Conservation (phyloP, 2,797 vertebrate genomes). For the Pterois miles region DNA sequence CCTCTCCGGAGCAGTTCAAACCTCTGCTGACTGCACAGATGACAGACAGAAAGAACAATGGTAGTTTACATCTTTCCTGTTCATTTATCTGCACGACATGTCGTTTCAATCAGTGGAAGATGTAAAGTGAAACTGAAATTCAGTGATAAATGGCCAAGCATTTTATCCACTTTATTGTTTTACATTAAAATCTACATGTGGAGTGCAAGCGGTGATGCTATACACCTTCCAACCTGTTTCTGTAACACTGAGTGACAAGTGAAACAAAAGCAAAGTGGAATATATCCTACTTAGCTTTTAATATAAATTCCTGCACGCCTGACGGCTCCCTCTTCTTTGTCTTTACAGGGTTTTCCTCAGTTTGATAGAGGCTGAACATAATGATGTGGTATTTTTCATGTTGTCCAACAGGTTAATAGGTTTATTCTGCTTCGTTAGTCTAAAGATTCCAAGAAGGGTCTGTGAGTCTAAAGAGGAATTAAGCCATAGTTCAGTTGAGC, state of each 20-base stretch:
- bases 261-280: not conserved
- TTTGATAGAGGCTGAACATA: not conserved
- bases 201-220: not conserved
- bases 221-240: not conserved
- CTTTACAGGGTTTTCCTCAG: not conserved
- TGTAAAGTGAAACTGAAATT: not conserved
- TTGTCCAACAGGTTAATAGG: slow-evolving; percentile 53
- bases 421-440: slow-evolving; percentile 55
- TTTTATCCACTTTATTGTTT: not conserved
- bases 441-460: slow-evolving; percentile 31
- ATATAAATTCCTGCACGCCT: not conserved
- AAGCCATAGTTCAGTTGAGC: slow-evolving; percentile 53
- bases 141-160: not conserved
- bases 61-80: slow-evolving; percentile 30
- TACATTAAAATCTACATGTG: not conserved
- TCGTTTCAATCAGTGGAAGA: not conserved
- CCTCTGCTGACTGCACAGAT: slow-evolving; percentile 49
- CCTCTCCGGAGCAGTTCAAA: slow-evolving; percentile 11
- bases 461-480: slow-evolving; percentile 52
- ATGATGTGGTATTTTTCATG: slow-evolving; percentile 41
- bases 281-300: not conserved
- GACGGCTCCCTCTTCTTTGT: not conserved
- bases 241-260: not conserved
- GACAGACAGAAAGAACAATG: slow-evolving; percentile 43
- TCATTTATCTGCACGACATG: not conserved